Conservation (phyloP, 2,797 vertebrate genomes). For the Crax fasciolata region DNA sequence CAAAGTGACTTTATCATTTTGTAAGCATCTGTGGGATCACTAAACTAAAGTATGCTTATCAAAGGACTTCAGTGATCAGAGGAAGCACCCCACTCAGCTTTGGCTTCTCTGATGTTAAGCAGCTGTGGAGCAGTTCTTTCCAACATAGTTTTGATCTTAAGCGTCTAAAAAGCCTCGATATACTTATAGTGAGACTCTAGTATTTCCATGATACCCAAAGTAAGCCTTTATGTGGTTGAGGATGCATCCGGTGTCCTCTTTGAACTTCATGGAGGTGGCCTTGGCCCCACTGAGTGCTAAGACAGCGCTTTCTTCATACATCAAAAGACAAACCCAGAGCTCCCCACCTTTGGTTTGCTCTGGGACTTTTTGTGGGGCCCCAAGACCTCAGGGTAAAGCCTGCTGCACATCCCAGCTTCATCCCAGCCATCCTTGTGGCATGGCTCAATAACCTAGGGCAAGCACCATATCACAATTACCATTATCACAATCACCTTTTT, state of each 20-base stretch:
- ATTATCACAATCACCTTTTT: not conserved
- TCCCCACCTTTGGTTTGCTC: not conserved
- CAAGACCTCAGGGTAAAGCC: fast-evolving
- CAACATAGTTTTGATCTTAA: not conserved
- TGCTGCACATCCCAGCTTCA: not conserved
- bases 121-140: not conserved
- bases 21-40: not conserved
- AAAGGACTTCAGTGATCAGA: not conserved
- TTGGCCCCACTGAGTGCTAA: too few relatives aligned
- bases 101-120: not conserved
- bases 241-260: not conserved
- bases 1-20: not conserved
- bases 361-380: not conserved
- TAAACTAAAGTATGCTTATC: not conserved
- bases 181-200: not conserved
- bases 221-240: not conserved
- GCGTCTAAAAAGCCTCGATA: not conserved
- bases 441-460: not conserved
- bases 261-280: not conserved
- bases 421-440: too few relatives aligned
- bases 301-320: too few relatives aligned
- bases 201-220: not conserved
- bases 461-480: fast-evolving
- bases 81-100: not conserved
- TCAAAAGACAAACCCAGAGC: not conserved